phyloP scores from a whole-genome alignment of 1,140 invertebrate genomes.

The Drosophila gunungcola region DNA sequence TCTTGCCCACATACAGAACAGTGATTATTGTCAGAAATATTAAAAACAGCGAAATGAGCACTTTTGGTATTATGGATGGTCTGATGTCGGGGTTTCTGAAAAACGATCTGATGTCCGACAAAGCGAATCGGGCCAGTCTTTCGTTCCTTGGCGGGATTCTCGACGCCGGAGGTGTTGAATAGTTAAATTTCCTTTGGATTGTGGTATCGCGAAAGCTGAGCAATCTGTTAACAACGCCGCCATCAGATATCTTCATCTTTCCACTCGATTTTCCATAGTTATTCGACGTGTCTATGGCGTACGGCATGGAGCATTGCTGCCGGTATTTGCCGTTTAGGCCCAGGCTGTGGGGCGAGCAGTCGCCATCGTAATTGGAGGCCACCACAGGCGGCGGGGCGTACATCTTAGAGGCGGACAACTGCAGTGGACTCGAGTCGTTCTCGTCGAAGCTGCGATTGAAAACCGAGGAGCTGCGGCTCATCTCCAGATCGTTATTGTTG shows the following conservation, averaged over 20 bases:
- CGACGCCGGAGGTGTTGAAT: slow-evolving; percentile 27
- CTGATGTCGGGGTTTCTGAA: slow-evolving; percentile 55
- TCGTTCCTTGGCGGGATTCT: slow-evolving; percentile 31
- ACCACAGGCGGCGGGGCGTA: slow-evolving; percentile 74
- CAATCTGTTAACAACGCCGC: slow-evolving; percentile 66
- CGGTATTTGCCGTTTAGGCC: slow-evolving; percentile 44
- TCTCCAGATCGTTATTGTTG: slow-evolving; percentile 58
- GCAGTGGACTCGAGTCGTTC: slow-evolving; percentile 21
- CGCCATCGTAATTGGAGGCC: slow-evolving; percentile 64
- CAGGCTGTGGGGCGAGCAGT: slow-evolving; percentile 51
- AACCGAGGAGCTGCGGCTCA: slow-evolving; percentile 15
- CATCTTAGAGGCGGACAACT: slow-evolving; percentile 53
- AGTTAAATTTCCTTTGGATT: slow-evolving; percentile 52
- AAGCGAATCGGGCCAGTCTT: slow-evolving; percentile 19
- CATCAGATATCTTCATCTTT: slow-evolving; percentile 54
- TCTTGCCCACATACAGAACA: slow-evolving; percentile 59
- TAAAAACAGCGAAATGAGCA: slow-evolving; percentile 62
- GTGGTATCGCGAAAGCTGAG: slow-evolving; percentile 73
- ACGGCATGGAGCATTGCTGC: slow-evolving; percentile 39
- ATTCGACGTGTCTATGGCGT: slow-evolving; percentile 36
- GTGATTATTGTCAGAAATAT: slow-evolving; percentile 68
- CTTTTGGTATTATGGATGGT: slow-evolving; percentile 61
- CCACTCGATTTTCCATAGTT: slow-evolving; percentile 41
- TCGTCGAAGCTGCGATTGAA: slow-evolving; percentile 37
- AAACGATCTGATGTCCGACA: slow-evolving; percentile 49